A percentile compares a stretch with the other conserved stretches of the same genome.
Evolutionary conservation across 2,888 invertebrate species (phyloP).

Genomic region (Catonia carolina): DNA sequence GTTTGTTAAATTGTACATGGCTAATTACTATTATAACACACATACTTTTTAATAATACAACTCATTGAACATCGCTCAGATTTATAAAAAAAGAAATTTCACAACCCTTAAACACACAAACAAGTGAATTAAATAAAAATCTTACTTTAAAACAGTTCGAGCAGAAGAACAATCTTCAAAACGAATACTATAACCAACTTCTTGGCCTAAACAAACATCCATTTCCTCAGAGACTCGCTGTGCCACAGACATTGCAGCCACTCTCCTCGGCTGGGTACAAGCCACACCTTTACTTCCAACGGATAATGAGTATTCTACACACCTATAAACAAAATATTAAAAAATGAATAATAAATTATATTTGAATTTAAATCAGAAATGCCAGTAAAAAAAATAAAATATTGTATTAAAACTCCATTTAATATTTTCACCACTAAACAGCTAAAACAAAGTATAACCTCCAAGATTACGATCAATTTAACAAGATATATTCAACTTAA

Average conservation of each 20-base stretch:
- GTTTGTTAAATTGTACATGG: no score
- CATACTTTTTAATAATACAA: no score
- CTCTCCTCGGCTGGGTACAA: constrained; percentile 94
- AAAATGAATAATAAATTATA: no score
- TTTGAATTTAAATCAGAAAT: no score
- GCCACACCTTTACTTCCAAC: constrained; percentile 74
- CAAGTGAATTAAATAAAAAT: no score
- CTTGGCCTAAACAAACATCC: constrained; percentile 88
- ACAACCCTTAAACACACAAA: no score
- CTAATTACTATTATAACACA: no score
- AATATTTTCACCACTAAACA: neutral
- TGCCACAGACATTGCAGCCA: constrained; percentile 99
- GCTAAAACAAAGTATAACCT: neutral
- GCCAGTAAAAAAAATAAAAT: no score
- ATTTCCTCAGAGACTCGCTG: constrained; percentile 99
- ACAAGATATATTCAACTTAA: no score
- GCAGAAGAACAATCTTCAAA: constrained; percentile 97
- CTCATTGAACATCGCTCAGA: no score
- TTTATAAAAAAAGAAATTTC: no score
- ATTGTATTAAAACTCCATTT: neutral
- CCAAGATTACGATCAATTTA: no score
- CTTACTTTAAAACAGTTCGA: constrained; percentile 83
- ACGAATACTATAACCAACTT: constrained; percentile 95
- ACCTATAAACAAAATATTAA: constrained; percentile 42
- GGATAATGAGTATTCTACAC: constrained; percentile 64